Conservation (phyloP, 2,797 vertebrate genomes). For the Anguilla megastoma region DNA sequence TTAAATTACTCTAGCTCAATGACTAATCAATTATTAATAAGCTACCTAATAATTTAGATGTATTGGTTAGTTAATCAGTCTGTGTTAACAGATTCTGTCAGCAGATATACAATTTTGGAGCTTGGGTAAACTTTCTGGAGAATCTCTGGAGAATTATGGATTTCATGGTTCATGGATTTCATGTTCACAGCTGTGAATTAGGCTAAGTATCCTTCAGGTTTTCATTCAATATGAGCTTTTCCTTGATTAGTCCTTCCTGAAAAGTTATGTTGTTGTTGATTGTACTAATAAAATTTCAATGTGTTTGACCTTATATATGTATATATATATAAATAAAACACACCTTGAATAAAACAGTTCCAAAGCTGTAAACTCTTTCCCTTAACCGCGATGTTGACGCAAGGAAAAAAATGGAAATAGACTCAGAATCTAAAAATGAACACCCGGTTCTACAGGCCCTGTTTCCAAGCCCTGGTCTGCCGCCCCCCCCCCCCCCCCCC, state of each 20-base stretch:
- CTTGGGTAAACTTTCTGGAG: not conserved
- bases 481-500: too few relatives aligned
- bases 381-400: not conserved
- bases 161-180: conserved; percentile 16
- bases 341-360: not conserved
- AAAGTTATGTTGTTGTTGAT: not conserved
- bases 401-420: conserved; percentile 25
- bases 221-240: not conserved
- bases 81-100: not conserved
- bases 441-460: conserved; percentile 30
- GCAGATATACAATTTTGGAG: not conserved
- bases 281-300: not conserved
- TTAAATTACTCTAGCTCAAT: not conserved
- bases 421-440: conserved; percentile 2
- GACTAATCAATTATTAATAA: not conserved
- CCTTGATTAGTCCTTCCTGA: not conserved
- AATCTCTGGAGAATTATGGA: conserved; percentile 2
- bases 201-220: not conserved
- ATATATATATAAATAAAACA: not conserved
- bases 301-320: not conserved
- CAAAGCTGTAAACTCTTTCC: not conserved
- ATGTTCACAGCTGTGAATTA: not conserved
- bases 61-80: not conserved
- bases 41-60: not conserved
- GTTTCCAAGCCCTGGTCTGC: conserved; percentile 38